Percentiles rank a stretch among this genome's conserved stretches.
Evolutionary conservation across 2,113 vertebrate species (phyloP).

Genomic region (Platycercus adscitus): DNA sequence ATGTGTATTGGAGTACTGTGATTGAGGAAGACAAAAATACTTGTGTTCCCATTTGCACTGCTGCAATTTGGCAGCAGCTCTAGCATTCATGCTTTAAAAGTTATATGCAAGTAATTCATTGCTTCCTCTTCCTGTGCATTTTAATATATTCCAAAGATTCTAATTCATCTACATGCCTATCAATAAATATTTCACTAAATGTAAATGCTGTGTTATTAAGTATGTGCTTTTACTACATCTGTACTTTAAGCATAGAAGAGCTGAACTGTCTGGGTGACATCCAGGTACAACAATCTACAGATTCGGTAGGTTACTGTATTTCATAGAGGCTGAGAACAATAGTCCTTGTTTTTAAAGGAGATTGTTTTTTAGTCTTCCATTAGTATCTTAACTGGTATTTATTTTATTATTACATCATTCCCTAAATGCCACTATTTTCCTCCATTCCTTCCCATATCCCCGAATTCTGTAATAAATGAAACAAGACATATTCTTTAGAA

Average conservation of each 20-base stretch:
- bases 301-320: not conserved
- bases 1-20: not conserved
- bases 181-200: conserved; percentile 56
- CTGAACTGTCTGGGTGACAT: not conserved
- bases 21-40: conserved; percentile 41
- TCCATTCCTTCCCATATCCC: not conserved
- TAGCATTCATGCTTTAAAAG: conserved; percentile 46
- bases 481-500: not conserved
- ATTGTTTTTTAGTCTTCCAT: not conserved
- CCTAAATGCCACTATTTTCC: not conserved
- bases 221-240: conserved; percentile 20
- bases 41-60: conserved; percentile 36
- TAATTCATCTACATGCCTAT: conserved; percentile 45
- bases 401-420: not conserved
- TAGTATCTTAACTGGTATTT: not conserved
- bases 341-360: not conserved
- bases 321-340: not conserved
- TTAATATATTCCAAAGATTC: conserved; percentile 52
- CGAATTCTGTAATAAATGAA: not conserved
- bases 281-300: not conserved
- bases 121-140: conserved; percentile 41
- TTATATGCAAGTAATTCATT: conserved; percentile 46
- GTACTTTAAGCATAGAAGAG: conserved; percentile 16
- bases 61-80: conserved; percentile 11
- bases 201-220: conserved; percentile 38